Evolutionary conservation across 2,113 vertebrate species (phyloP), one percentile per base, ranked within the genome.

Genomic region (Chamaea fasciata): DNA sequence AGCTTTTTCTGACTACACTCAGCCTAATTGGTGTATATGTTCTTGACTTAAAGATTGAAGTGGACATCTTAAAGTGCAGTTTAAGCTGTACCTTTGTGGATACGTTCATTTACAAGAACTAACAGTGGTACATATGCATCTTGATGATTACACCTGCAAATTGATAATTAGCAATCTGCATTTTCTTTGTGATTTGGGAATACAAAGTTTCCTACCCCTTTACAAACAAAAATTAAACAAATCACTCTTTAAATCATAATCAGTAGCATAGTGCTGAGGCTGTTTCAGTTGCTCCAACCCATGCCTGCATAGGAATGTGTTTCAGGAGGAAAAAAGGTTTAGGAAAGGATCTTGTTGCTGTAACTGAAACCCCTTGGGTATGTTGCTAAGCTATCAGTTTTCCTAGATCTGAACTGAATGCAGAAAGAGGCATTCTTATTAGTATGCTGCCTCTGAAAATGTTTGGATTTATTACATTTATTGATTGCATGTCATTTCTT

Each of bases 391-490:
- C 10, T 87, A 17, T 65, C 74, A 33, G 0, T 84, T 95, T 89
- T 91, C 46, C 44, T 65, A 16, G 46, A 24, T 69, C 50, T 80
- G 46, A 12, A 47, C 57, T 74, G 81, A 92, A 39, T 79, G 42
- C 74, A 91, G 75, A 92, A 94, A 69, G 78, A 87, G 46, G 49
- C 31, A 53, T 84, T 83, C 87, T 91, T 89, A 79, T 92, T 94
- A 84, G 52, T 84, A 73, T 87, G 60, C 91, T 24, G 24, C 75
- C 67, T 87, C 60, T 87, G 84, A 92, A 94, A 85, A 78, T 73
- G 78, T 83, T 94, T 91, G 49, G 79, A 69, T 92, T 94, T 93
- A 94, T 94, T 94, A 47, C 46, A 50, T 83, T 89, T 96, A 95
- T 91, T 59, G 96, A 92, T 97, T 83, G 74, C 67, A 74, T 76